These are phyloP conservation scores for Crossaster papposus DNA, from an alignment of 53 echinoderm and acorn worm species.

Conservation along the genomic window DNA sequence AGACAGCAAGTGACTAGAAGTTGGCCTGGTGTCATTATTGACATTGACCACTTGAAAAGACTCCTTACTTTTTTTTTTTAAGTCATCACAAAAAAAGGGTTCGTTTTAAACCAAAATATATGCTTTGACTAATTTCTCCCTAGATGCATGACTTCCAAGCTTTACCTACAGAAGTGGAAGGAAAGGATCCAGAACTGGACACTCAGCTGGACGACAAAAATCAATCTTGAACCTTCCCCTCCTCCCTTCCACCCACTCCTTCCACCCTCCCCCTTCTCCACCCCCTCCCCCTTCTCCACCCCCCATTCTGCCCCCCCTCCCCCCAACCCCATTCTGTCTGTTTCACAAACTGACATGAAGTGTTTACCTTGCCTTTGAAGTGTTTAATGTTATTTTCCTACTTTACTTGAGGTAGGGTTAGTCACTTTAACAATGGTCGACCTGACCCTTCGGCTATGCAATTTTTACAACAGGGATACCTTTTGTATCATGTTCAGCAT, in stretches of 20 bases:
- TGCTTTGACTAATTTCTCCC: neutral
- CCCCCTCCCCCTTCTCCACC: too few relatives aligned
- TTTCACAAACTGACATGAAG: too few relatives aligned
- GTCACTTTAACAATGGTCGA: neutral
- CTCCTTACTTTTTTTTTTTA: too few relatives aligned
- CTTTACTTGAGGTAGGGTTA: too few relatives aligned
- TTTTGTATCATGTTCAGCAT: neutral
- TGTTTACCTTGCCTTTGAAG: neutral
- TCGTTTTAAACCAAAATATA: too few relatives aligned
- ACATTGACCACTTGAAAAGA: too few relatives aligned
- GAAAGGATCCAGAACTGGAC: neutral
- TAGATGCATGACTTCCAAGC: conserved; percentile 49
- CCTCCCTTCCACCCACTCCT: neutral
- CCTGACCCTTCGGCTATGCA: neutral
- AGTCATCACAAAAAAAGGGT: too few relatives aligned
- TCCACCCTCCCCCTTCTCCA: neutral
- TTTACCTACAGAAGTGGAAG: conserved; percentile 1
- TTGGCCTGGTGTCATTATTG: too few relatives aligned
- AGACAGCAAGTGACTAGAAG: too few relatives aligned
- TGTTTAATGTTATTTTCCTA: too few relatives aligned
- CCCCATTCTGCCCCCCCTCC: too few relatives aligned
- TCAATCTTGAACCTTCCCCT: neutral
- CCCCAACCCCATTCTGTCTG: too few relatives aligned
- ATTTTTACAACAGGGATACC: neutral
- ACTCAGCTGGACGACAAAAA: neutral